Base-by-base conservation (phyloP, 2,113 vertebrate species). In the Orcinus orca region DNA sequence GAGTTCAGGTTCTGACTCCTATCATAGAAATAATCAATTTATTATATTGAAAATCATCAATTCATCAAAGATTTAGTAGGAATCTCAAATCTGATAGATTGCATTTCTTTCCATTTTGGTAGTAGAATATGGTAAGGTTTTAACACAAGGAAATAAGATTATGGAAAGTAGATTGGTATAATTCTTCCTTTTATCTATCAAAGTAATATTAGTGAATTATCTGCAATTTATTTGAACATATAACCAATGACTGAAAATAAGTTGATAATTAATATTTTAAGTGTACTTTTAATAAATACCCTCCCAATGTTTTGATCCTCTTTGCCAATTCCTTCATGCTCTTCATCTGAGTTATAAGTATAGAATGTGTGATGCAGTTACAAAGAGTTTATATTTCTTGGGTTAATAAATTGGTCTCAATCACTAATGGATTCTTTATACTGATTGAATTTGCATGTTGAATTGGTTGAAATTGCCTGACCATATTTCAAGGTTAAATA, bases 401-500 rank as follows among this genome's bases (percentile, higher is more conserved):
- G 11, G 33, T 29, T 93, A 96, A 96, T 88, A 97, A 93, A 71
- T 65, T 93, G 26, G 0, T 29, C 65, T 92, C 25, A 93, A 83
- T 97, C 82, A 60, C 87, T 96, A 94, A 55, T 97, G 14, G 4
- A 89, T 97, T 96, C 18, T 98, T 95, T 92, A 17, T 79, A 96
- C 50, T 95, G 90, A 95, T 88, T 94, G 3, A 77, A 33, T 98
- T 94, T 97, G 26, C 70, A 1, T 67, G 63, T 82, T 94, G 13
- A 62, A 95, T 95, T 93, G 53, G 62, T 98, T 95, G 92, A 96
- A 89, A 96, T 97, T 95, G 18, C n/a, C 93, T 26, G 67, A 3
- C 1, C 88, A 44, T 63, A 79, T 96, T 96, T 97, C 90, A 95
- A 97, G 77, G 18, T 97, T 96, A 97, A 98, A 68, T 91, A 92